phyloP scores from a whole-genome alignment of 1,140 invertebrate genomes.

The Rhagoletis pomonella region DNA sequence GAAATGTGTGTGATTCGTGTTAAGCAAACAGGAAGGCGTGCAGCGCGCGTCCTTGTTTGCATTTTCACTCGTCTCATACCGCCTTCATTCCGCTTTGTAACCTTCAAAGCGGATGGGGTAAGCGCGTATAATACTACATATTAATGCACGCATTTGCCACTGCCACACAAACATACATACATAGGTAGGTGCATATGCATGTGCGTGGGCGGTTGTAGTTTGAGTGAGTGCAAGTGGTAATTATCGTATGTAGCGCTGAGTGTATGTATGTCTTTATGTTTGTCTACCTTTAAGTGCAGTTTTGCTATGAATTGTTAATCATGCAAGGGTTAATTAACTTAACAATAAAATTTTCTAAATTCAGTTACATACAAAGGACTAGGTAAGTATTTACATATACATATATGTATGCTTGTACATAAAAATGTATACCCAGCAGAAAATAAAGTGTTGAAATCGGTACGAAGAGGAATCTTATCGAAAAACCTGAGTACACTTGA shows the following conservation, averaged over 20 bases:
- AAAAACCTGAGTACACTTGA: too few species aligned
- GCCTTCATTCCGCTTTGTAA: background rate
- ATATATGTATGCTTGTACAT: background rate
- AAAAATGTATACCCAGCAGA: too few species aligned
- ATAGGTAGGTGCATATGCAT: too few species aligned
- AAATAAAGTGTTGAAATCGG: too few species aligned
- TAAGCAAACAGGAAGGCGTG: constrained; percentile 50
- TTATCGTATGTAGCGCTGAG: background rate
- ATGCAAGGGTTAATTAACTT: constrained; percentile 54
- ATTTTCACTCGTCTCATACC: background rate
- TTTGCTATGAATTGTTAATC: constrained; percentile 52
- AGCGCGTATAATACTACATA: background rate
- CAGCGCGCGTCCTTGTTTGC: constrained; percentile 38
- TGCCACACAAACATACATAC: too few species aligned
- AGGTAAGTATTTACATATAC: background rate
- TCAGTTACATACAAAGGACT: background rate
- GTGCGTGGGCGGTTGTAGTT: background rate
- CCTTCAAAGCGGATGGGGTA: background rate
- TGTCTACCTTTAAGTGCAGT: constrained; percentile 44
- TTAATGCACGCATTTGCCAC: too few species aligned
- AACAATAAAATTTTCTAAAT: constrained; percentile 53
- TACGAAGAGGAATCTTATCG: too few species aligned
- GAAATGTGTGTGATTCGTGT: background rate
- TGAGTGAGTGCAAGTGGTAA: constrained; percentile 9
- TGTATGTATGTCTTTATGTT: constrained; percentile 18